These are phyloP conservation scores for Megalopta genalis DNA, from an alignment of 1,140 invertebrate species.

Conservation along the genomic window DNA sequence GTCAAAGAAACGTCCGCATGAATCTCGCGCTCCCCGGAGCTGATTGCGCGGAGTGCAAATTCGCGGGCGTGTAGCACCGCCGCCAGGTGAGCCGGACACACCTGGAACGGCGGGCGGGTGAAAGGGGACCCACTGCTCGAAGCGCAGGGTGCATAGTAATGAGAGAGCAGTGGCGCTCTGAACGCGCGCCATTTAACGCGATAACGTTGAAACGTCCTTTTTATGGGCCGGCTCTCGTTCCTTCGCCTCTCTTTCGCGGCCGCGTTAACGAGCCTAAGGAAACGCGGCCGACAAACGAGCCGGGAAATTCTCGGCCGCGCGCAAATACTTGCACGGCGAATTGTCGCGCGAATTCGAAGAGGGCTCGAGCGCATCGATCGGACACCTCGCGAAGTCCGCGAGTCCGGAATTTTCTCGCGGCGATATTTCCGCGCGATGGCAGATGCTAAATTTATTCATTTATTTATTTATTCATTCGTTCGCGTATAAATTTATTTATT, in stretches of 20 bases:
- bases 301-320: neutral
- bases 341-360: neutral
- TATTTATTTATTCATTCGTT: too few species aligned
- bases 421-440: too few species aligned
- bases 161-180: neutral
- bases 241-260: neutral
- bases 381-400: too few species aligned
- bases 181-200: constrained; percentile 5
- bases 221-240: neutral
- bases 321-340: neutral
- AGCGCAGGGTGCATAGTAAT: constrained; percentile 8
- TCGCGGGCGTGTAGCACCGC: neutral
- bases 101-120: too few species aligned
- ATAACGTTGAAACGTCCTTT: constrained; percentile 2
- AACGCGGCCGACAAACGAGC: neutral
- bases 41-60: constrained; percentile 10
- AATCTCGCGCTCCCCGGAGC: constrained; percentile 8
- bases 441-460: too few species aligned
- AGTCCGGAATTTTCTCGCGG: too few species aligned
- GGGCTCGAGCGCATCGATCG: too few species aligned
- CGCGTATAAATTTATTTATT: too few species aligned
- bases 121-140: neutral
- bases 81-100: neutral
- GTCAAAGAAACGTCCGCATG: constrained; percentile 28
- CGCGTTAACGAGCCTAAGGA: neutral